Conservation (phyloP, 1,140 invertebrate species). For the Octopus sinensis region DNA sequence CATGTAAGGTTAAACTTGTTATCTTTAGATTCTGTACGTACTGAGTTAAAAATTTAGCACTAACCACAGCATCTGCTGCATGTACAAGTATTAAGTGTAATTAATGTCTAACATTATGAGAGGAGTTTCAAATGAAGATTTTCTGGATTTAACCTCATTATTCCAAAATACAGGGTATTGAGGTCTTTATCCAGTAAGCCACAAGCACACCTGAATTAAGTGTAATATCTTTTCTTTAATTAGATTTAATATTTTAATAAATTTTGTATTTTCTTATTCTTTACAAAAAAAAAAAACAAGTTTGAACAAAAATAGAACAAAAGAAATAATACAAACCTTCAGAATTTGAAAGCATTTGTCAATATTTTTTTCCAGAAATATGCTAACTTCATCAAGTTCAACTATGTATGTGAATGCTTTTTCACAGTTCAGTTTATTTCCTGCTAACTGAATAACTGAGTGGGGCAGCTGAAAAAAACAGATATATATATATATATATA, state of each 20-base stretch:
- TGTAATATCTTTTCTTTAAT: not conserved
- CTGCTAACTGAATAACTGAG: not conserved
- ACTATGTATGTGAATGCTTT: not conserved
- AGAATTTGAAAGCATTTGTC: slow-evolving; percentile 14
- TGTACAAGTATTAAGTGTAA: too few relatives aligned
- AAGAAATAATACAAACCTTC: not conserved
- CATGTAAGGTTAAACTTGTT: too few relatives aligned
- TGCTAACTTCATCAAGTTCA: slow-evolving; percentile 10
- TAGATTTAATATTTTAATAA: not conserved
- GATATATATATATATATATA: not conserved
- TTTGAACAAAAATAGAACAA: not conserved
- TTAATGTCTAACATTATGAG: too few relatives aligned
- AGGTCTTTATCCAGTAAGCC: not conserved
- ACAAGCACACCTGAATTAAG: not conserved
- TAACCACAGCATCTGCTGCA: too few relatives aligned
- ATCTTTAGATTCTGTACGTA: too few relatives aligned
- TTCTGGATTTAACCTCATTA: too few relatives aligned
- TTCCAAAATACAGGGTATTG: not conserved
- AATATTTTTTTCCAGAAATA: not conserved
- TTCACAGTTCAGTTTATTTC: not conserved
- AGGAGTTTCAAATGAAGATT: too few relatives aligned
- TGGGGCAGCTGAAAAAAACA: slow-evolving; percentile 7
- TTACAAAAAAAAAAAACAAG: not conserved
- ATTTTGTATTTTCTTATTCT: not conserved
- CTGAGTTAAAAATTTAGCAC: too few relatives aligned